Base-by-base conservation (phyloP, 1,140 invertebrate genomes). In the Chelonus insularis region DNA sequence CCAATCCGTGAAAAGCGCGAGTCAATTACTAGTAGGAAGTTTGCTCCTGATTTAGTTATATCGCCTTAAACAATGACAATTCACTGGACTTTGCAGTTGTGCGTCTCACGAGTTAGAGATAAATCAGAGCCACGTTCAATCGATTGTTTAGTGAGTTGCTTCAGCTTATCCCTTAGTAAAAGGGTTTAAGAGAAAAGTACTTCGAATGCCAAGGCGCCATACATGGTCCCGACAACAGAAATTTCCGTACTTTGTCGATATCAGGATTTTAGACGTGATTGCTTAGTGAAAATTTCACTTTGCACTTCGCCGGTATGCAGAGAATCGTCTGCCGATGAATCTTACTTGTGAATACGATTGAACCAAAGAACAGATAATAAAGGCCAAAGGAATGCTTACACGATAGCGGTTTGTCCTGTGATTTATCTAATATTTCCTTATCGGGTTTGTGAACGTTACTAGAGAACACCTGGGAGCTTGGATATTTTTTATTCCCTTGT, bases 351-450 rank as follows among this genome's bases (percentile, higher is more conserved):
- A 5, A 29, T 34, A 1, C 50, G 57, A 48, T 37, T 21, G 4
- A 12, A 20, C 21, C 9, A 43, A 25, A 34, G 52, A 25, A 43
- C 43, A 65, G 62, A 73, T 70, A 70, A 73, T 71, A 69, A 64
- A 67, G 63, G 68, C 66, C 66, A 64, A 50, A 50, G 59, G 56
- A 64, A 60, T 62, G 63, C 43, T 67, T 55, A 39, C 39, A 57
- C 61, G 57, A 68, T 57, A 47, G 56, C 50, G 60, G 56, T 45
- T 62, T 65, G 66, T 66, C 51, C 63, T 67, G 70, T 73, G 72
- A 73, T 74, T 74, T 74, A 74, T 73, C 70, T 74, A 73, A 74
- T 72, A 70, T 69, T 70, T 64, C 72, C 72, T 74, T 74, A 73
- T 74, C 68, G 67, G 72, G 72, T 56, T 62, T 7, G 7, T 7